Conservation (phyloP, 2,888 invertebrate species). For the Hermodice carunculata region DNA sequence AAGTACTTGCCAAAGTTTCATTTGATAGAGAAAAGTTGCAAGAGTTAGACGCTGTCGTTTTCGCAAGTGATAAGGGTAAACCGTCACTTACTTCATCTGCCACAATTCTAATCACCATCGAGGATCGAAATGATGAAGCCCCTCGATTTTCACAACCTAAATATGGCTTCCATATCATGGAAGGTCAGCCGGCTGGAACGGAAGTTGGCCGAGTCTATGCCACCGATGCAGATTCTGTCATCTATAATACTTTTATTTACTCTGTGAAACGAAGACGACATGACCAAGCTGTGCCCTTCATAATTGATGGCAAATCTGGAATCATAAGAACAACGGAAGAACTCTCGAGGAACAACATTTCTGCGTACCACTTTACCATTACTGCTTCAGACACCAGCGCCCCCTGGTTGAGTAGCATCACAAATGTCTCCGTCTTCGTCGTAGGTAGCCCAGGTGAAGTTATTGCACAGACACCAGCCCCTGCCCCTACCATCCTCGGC, state of each 20-base stretch:
- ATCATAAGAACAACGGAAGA: conserved; percentile 24
- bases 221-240: conserved; percentile 28
- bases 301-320: conserved; percentile 26
- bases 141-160: conserved; percentile 29
- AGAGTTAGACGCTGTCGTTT: conserved; percentile 47
- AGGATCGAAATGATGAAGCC: conserved; percentile 47
- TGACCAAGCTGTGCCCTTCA: conserved; percentile 16
- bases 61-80: conserved; percentile 54
- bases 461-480: no score
- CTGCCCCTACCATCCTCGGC: no score
- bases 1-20: conserved; percentile 24
- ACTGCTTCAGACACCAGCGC: conserved; percentile 16
- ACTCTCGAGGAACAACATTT: conserved; percentile 33
- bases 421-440: conserved; percentile 32
- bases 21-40: conserved; percentile 33
- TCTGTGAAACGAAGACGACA: conserved; percentile 14
- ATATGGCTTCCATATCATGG: conserved; percentile 28
- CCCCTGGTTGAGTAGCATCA: conserved; percentile 25
- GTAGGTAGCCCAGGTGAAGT: no score
- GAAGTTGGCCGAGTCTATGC: conserved; percentile 31
- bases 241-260: conserved; percentile 25
- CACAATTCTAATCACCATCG: conserved; percentile 48
- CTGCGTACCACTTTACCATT: conserved; percentile 27
- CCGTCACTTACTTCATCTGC: conserved; percentile 49
- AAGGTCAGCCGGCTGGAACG: conserved; percentile 27